Base-by-base conservation (phyloP, 2,888 invertebrate genomes). In the Lacanobia wlatinum region DNA sequence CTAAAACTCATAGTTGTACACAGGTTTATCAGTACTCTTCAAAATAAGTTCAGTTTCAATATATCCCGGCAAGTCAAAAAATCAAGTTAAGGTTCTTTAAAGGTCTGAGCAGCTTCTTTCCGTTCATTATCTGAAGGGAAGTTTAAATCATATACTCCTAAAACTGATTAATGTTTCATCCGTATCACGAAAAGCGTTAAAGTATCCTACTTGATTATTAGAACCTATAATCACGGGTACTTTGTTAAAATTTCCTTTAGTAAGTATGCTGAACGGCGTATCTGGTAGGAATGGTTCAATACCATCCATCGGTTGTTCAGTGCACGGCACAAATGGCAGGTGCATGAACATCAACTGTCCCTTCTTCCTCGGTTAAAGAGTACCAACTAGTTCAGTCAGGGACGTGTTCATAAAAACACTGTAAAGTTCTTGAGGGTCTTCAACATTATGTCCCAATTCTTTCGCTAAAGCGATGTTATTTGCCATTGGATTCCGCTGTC, bases 181-280 rank as follows among this genome's bases (percentile, higher is more conserved):
- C n/a, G 53, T 76, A 0, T 76, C 76, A 0, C 0, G 14, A 23
- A 40, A 18, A 4, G 82, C 73, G 10, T 80, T 76, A 46, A 34
- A 74, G 46, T 79, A 82, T 14, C 89, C 89, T 64, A 89, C 89
- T 58, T 84, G 65, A 28, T 72, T 70, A 10, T 83, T 88, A 9
- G 60, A 66, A 7, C 89, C 89, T 65, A 88, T 82, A 7, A 89
- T 86, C 2, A 87, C 64, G 1, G 89, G 88, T 8, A 88, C 84
- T 68, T 84, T 84, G 50, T 80, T 76, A 38, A 79, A 84, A 4
- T 82, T 48, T 38, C 84, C 82, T 43, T 58, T 76, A 23, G n/a
- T 63, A 5, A 80, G 53, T 18, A 82, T 62, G 40, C 84, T 59
- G n/a, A 50, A 73, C 0, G 85, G 84, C 1, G 52, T 14, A 16